These are phyloP conservation scores for Gymnopithys bicolor DNA, from an alignment of 2,797 vertebrate species.

Conservation along the genomic window DNA sequence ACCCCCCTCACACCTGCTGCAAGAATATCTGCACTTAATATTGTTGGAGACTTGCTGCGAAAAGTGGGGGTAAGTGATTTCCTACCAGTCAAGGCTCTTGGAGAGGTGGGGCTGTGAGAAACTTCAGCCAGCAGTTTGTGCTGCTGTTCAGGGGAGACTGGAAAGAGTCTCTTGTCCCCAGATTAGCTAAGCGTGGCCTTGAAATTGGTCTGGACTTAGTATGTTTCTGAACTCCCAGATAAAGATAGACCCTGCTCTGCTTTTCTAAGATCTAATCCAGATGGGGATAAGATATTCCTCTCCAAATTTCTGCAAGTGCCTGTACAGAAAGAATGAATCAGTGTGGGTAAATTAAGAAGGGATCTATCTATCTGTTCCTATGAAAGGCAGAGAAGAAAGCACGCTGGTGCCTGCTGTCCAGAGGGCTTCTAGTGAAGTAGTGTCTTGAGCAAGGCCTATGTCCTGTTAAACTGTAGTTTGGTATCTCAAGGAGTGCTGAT, in stretches of 20 bases:
- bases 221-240: background rate
- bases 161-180: background rate
- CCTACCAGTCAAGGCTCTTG: background rate
- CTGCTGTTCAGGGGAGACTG: background rate
- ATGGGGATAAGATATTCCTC: background rate
- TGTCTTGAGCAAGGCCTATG: background rate
- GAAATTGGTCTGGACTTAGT: background rate
- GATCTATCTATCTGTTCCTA: background rate
- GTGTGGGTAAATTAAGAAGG: background rate
- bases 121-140: background rate
- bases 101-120: background rate
- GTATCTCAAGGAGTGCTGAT: background rate
- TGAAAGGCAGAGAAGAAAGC: background rate
- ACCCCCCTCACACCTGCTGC: constrained; percentile 94
- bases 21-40: constrained; percentile 96
- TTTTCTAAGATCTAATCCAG: background rate
- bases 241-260: background rate
- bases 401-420: background rate
- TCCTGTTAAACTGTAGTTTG: background rate
- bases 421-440: background rate
- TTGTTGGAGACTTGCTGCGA: constrained; percentile 93
- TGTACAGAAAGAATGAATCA: background rate
- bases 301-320: background rate
- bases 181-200: background rate
- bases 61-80: constrained; percentile 91